A percentile compares a stretch with the other conserved stretches of the same genome.
These are phyloP conservation scores for Porites cylindrica DNA, from an alignment of 92 coral and sea anemone species.

Conservation along the genomic window DNA sequence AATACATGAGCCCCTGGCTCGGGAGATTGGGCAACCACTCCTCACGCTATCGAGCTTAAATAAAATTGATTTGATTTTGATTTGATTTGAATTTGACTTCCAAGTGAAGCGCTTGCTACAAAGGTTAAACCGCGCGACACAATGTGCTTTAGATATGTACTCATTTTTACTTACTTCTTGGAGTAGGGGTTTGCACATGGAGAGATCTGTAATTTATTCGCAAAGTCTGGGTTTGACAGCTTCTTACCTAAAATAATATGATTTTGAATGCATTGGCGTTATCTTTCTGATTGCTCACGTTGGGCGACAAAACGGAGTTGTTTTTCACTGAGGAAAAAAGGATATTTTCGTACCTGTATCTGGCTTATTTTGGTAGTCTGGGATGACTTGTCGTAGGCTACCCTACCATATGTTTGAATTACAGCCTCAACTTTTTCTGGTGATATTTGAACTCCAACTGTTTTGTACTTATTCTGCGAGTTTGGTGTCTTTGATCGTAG, in stretches of 20 bases:
- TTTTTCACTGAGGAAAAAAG: neutral
- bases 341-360: conserved; percentile 18
- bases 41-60: too few relatives aligned
- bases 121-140: too few relatives aligned
- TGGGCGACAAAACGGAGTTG: neutral
- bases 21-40: too few relatives aligned
- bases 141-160: too few relatives aligned
- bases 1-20: too few relatives aligned
- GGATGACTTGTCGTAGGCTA: conserved; percentile 25
- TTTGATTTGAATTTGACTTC: too few relatives aligned
- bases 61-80: too few relatives aligned
- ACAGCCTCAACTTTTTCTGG: neutral
- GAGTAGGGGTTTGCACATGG: conserved; percentile 45
- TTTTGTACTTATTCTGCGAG: neutral
- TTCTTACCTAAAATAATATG: conserved; percentile 14
- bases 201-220: conserved; percentile 29
- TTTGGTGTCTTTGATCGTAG: neutral
- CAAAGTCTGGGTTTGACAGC: conserved; percentile 37
- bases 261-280: neutral
- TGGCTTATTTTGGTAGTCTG: conserved; percentile 24
- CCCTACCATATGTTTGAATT: conserved; percentile 2
- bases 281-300: too few relatives aligned
- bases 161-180: conserved; percentile 37
- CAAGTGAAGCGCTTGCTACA: too few relatives aligned
- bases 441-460: neutral